Conservation (phyloP, 2,113 vertebrate species). For the Zootoca vivipara region DNA sequence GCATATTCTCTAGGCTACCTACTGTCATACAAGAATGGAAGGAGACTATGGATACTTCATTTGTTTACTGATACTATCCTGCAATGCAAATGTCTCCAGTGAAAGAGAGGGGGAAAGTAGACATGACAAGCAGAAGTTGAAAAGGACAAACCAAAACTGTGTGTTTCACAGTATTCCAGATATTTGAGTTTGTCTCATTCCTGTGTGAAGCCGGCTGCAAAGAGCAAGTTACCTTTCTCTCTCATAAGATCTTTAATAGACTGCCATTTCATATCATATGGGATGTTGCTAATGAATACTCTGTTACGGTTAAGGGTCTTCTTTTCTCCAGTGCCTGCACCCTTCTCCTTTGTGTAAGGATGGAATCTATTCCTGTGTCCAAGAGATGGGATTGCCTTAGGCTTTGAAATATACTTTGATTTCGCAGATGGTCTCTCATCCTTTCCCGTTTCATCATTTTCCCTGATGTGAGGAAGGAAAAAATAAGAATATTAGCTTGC, state of each 20-base stretch:
- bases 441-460: constrained; percentile 83
- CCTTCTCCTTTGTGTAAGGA: constrained; percentile 94
- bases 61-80: constrained; percentile 74
- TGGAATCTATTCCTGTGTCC: constrained; percentile 89
- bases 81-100: constrained; percentile 74
- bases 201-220: constrained; percentile 49
- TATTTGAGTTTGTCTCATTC: constrained; percentile 27
- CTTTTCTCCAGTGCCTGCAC: constrained; percentile 83
- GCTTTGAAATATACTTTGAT: constrained; percentile 79
- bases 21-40: constrained; percentile 71
- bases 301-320: constrained; percentile 88
- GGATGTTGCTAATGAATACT: constrained; percentile 99
- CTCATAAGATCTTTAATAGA: constrained; percentile 99
- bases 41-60: constrained; percentile 67
- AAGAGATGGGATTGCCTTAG: constrained; percentile 74
- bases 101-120: constrained; percentile 73
- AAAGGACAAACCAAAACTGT: constrained; percentile 69
- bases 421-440: constrained; percentile 88
- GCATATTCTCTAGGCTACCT: constrained; percentile 71
- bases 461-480: constrained; percentile 71
- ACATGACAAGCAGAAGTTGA: constrained; percentile 64
- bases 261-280: constrained; percentile 99
- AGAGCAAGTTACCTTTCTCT: constrained; percentile 92
- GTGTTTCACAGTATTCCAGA: constrained; percentile 70
- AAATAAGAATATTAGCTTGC: constrained; percentile 30